A percentile compares a stretch with the other conserved stretches of the same genome.
phyloP scores from a whole-genome alignment of 2,113 vertebrate species.

The Coryphaenoides rupestris region DNA sequence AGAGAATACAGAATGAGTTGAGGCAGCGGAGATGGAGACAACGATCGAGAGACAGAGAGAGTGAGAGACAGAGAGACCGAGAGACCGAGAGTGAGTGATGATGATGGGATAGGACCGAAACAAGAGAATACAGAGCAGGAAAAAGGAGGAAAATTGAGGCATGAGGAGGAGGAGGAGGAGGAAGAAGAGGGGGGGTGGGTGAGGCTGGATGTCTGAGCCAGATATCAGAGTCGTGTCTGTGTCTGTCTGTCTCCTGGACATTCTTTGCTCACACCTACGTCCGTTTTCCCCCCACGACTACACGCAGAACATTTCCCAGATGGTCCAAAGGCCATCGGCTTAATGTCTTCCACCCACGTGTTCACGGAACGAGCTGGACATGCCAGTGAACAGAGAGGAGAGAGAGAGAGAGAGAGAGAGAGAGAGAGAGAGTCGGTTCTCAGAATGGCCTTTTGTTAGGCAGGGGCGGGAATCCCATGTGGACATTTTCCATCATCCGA shows the following conservation, averaged over 20 bases:
- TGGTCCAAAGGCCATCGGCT: slow-evolving; percentile 56
- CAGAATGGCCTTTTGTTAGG: too few relatives aligned
- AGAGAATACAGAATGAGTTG: background rate
- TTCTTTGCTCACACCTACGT: slow-evolving; percentile 59
- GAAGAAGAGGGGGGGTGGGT: slow-evolving; percentile 13
- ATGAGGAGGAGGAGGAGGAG: slow-evolving; percentile 1
- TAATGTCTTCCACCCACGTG: slow-evolving; percentile 29
- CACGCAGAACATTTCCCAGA: background rate
- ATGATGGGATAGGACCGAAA: background rate
- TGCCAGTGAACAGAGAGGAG: background rate
- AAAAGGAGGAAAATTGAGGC: background rate
- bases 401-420: too few relatives aligned
- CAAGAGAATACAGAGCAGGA: background rate
- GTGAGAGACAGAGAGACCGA: background rate
- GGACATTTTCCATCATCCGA: too few relatives aligned
- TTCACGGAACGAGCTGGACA: slow-evolving; percentile 12
- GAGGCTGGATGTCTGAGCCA: slow-evolving; percentile 14
- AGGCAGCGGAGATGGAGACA: background rate
- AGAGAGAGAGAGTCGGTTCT: too few relatives aligned
- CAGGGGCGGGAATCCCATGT: too few relatives aligned
- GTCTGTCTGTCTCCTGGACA: slow-evolving; percentile 46
- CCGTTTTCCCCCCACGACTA: slow-evolving; percentile 14
- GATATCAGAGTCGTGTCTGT: slow-evolving; percentile 24
- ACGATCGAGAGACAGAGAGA: background rate
- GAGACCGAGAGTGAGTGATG: background rate